Conservation (phyloP, 2,888 invertebrate species). For the Baccha elongata region DNA sequence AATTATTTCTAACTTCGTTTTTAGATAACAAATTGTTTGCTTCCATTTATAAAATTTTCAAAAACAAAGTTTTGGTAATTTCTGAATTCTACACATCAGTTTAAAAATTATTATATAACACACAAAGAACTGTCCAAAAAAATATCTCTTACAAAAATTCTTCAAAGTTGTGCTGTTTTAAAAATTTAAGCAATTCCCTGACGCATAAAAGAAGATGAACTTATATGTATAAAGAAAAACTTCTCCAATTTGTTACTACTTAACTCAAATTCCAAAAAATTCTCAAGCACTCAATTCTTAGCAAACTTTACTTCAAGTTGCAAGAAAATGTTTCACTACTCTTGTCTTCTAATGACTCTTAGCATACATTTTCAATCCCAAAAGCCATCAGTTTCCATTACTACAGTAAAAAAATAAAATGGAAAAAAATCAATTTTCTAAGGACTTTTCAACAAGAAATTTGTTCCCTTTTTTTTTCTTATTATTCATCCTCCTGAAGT, state of each 20-base stretch:
- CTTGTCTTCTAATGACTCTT: not conserved
- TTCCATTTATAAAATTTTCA: too few relatives aligned
- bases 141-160: too few relatives aligned
- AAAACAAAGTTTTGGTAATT: too few relatives aligned
- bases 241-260: not conserved
- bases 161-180: too few relatives aligned
- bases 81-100: too few relatives aligned
- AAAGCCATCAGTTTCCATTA: constrained; percentile 22
- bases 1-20: too few relatives aligned
- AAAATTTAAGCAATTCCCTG: not conserved
- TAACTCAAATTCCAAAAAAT: constrained; percentile 4
- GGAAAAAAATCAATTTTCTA: constrained; percentile 2
- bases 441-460: constrained; percentile 28
- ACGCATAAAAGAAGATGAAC: too few relatives aligned
- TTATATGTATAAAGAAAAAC: not conserved
- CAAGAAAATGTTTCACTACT: constrained; percentile 7
- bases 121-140: too few relatives aligned
- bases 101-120: too few relatives aligned
- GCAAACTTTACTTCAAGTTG: not conserved
- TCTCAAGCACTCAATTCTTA: not conserved
- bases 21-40: too few relatives aligned
- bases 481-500: constrained; percentile 13
- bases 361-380: not conserved
- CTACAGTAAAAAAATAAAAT: not conserved
- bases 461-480: constrained; percentile 12